These are phyloP conservation scores for Manis javanica DNA, from an alignment of 2,797 vertebrate genomes.

Conservation along the genomic window DNA sequence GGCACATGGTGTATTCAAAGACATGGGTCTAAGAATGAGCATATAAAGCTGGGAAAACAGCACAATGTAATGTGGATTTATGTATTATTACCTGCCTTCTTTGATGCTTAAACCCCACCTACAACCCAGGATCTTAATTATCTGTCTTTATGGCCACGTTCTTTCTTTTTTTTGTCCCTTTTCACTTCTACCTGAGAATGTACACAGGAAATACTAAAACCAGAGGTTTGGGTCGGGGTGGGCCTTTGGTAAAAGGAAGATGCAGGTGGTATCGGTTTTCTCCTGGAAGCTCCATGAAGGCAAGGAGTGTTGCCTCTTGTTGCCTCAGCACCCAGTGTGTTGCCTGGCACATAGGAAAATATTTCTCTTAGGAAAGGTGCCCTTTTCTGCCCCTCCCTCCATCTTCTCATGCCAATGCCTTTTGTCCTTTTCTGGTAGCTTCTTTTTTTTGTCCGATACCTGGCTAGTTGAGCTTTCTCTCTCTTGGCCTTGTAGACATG, in stretches of 20 bases:
- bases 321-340: background rate
- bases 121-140: constrained; percentile 32
- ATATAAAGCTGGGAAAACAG: background rate
- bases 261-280: background rate
- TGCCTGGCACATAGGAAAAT: constrained; percentile 28
- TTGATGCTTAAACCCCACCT: constrained; percentile 11
- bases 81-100: background rate
- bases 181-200: background rate
- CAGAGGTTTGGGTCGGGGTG: background rate
- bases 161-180: background rate
- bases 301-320: background rate
- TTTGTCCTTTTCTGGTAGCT: background rate
- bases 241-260: background rate
- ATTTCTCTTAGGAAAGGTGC: background rate
- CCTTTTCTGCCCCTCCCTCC: background rate
- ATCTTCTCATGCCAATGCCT: background rate
- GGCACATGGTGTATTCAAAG: background rate
- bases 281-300: constrained; percentile 9
- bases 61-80: constrained; percentile 40
- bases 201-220: constrained; percentile 34
- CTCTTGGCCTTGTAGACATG: background rate
- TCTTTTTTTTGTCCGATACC: background rate
- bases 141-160: constrained; percentile 12
- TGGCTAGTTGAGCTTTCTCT: background rate
- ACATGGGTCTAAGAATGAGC: background rate